These are phyloP conservation scores for Drosophila testacea DNA, from an alignment of 2,888 invertebrate genomes.

Conservation along the genomic window DNA sequence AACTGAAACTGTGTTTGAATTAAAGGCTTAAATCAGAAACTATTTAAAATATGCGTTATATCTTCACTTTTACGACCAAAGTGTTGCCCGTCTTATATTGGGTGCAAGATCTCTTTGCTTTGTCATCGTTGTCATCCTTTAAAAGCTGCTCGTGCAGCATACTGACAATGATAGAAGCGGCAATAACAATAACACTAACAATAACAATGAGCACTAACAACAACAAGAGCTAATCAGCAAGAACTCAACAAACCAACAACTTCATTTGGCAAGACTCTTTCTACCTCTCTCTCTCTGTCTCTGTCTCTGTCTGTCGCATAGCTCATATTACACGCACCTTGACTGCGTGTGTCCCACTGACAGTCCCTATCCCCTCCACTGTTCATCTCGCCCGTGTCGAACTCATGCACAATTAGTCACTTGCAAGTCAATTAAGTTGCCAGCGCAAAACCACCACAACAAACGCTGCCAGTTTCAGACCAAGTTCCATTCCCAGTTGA, in stretches of 20 bases:
- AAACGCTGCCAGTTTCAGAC: constrained; percentile 48
- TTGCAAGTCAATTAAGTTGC: constrained; percentile 80
- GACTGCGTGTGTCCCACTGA: not conserved
- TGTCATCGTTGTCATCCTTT: constrained; percentile 64
- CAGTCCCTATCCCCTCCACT: not conserved
- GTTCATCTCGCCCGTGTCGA: constrained; percentile 62
- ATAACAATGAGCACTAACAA: constrained; percentile 42
- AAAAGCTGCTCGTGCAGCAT: constrained; percentile 60
- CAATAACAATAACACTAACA: constrained; percentile 29
- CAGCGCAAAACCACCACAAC: constrained; percentile 68
- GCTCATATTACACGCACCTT: constrained; percentile 76
- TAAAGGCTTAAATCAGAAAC: not conserved
- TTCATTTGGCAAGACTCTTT: constrained; percentile 54
- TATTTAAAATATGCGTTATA: not conserved
- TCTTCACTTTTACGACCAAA: constrained; percentile 7
- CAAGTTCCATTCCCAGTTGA: constrained; percentile 9
- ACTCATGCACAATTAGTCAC: constrained; percentile 82
- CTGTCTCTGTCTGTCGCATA: constrained; percentile 29
- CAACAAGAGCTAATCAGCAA: constrained; percentile 48
- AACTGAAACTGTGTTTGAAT: not conserved
- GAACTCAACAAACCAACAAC: constrained; percentile 53
- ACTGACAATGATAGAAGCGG: constrained; percentile 40
- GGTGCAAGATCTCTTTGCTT: constrained; percentile 32
- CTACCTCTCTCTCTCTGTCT: not conserved
- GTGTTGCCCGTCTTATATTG: constrained; percentile 5